phyloP scores from a whole-genome alignment of 2,888 invertebrate species.

The Drosophila mettleri region DNA sequence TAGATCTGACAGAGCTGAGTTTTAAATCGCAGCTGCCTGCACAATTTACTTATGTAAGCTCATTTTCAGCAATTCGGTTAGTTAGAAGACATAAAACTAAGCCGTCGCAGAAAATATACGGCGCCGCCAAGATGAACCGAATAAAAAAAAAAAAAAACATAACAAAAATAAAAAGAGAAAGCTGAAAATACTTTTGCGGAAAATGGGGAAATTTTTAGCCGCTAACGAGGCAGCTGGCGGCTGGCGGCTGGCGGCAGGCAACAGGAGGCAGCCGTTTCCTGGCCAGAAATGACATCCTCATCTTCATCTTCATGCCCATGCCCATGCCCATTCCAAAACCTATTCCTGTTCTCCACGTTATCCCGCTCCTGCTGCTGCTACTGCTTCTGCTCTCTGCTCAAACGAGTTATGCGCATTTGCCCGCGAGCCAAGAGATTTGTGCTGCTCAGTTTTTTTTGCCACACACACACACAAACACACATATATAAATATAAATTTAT shows the following conservation, averaged over 20 bases:
- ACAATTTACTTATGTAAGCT: conserved; percentile 56
- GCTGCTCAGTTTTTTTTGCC: conserved; percentile 49
- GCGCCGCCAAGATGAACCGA: neutral
- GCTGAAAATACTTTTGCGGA: conserved; percentile 4
- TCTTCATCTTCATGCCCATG: neutral
- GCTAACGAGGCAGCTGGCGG: conserved; percentile 60
- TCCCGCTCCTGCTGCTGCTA: conserved; percentile 3
- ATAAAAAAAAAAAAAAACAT: neutral
- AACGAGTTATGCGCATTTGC: conserved; percentile 72
- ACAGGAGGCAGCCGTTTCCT: conserved; percentile 56
- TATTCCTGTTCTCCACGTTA: conserved; percentile 1
- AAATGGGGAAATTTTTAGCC: conserved; percentile 31
- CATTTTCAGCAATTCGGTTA: conserved; percentile 66
- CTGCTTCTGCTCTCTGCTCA: conserved; percentile 31
- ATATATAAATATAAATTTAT: neutral
- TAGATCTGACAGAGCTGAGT: conserved; percentile 42
- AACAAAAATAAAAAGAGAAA: neutral
- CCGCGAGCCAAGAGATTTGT: conserved; percentile 67
- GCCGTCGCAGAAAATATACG: conserved; percentile 24
- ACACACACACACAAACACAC: no score
- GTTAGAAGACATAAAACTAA: conserved; percentile 62
- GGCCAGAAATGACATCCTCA: conserved; percentile 63
- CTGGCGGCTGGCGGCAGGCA: conserved; percentile 28
- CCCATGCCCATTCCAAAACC: neutral
- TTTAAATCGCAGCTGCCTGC: conserved; percentile 51